phyloP scores from a whole-genome alignment of 2,113 vertebrate genomes.

The Glaucomys volans region DNA sequence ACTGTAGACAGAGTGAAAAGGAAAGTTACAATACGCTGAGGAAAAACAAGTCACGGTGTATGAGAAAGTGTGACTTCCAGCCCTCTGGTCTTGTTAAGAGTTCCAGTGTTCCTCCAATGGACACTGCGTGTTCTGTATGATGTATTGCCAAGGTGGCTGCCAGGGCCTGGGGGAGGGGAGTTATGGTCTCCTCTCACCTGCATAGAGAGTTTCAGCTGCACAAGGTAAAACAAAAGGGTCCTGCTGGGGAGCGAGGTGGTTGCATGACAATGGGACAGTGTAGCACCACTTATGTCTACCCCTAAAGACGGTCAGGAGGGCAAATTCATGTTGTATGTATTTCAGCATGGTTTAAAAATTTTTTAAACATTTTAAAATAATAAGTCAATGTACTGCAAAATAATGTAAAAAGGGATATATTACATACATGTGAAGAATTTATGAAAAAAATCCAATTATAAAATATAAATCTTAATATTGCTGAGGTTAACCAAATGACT shows the following conservation, averaged over 20 bases:
- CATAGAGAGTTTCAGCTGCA: background rate
- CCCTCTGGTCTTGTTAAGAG: background rate
- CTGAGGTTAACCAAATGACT: background rate
- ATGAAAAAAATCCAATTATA: background rate
- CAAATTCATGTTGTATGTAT: background rate
- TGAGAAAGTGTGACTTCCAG: background rate
- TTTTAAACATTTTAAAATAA: background rate
- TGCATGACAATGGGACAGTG: background rate
- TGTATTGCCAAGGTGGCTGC: background rate
- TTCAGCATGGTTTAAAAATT: background rate
- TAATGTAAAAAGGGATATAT: background rate
- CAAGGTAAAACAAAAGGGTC: background rate
- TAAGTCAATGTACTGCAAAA: background rate
- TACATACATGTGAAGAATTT: background rate
- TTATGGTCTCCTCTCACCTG: background rate
- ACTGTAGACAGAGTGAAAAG: background rate
- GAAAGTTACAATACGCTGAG: background rate
- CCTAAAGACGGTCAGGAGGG: no score
- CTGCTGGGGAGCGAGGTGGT: accelerated
- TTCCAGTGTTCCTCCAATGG: background rate
- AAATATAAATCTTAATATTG: background rate
- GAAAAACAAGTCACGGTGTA: background rate
- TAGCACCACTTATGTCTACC: accelerated
- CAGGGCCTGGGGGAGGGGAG: background rate
- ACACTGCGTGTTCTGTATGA: background rate